A percentile compares a stretch with the other conserved stretches of the same genome.
Evolutionary conservation across 2,888 invertebrate genomes (phyloP).

Genomic region (Philaethria dido): DNA sequence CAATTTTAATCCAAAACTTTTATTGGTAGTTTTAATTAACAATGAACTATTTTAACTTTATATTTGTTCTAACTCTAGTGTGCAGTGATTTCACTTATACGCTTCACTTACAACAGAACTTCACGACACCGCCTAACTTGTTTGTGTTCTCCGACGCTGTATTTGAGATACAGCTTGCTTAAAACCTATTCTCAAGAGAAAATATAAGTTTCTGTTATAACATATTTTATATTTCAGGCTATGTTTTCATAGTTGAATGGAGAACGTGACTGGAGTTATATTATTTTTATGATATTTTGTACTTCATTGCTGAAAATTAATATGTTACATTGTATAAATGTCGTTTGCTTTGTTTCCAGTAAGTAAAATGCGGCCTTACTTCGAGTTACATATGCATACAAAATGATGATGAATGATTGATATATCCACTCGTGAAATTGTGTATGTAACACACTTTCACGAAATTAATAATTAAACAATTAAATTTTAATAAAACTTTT

Average conservation of each 20-base stretch:
- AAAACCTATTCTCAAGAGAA: constrained; percentile 21
- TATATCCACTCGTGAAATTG: too few species aligned
- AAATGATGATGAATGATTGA: too few species aligned
- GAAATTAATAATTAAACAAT: too few species aligned
- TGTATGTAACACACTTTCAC: too few species aligned
- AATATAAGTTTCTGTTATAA: constrained; percentile 27
- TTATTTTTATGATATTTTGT: constrained; percentile 11
- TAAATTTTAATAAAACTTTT: too few species aligned
- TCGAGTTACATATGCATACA: too few species aligned
- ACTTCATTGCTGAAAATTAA: not conserved
- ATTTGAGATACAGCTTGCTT: constrained; percentile 22
- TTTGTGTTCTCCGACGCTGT: not conserved
- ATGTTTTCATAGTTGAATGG: constrained; percentile 22
- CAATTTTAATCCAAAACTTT: not conserved
- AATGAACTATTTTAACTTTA: not conserved
- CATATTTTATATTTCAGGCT: constrained; percentile 16
- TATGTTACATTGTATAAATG: not conserved
- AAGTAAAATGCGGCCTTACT: too few species aligned
- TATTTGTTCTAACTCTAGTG: not conserved
- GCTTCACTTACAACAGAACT: constrained; percentile 14
- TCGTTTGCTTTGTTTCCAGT: too few species aligned
- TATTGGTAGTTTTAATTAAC: not conserved
- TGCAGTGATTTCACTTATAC: constrained; percentile 11
- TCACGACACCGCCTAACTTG: constrained; percentile 12
- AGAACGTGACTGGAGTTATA: constrained; percentile 14